phyloP scores from a whole-genome alignment of 2,888 invertebrate genomes.

The Epirrhoe alternata region DNA sequence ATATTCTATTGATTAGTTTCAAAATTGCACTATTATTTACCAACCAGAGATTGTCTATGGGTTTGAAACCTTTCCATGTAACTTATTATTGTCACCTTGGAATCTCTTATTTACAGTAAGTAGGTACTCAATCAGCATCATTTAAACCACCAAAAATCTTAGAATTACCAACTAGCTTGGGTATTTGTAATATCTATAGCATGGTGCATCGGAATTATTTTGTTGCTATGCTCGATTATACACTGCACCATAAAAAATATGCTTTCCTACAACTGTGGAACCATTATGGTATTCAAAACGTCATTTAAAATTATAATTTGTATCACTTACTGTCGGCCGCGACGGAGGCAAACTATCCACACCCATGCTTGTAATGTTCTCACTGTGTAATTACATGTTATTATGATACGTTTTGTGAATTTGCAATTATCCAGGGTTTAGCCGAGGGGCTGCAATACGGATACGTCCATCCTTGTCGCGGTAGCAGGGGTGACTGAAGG shows the following conservation, averaged over 20 bases:
- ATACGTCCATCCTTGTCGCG: conserved; percentile 59
- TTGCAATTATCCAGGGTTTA: conserved; percentile 48
- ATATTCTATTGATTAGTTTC: too few species aligned
- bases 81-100: too few species aligned
- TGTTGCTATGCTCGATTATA: conserved; percentile 1
- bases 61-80: too few species aligned
- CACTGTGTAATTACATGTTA: conserved; percentile 52
- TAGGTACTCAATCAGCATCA: neutral
- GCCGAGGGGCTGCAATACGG: conserved; percentile 60
- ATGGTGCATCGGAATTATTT: conserved; percentile 19
- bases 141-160: too few species aligned
- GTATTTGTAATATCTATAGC: too few species aligned
- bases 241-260: neutral
- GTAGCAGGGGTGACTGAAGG: conserved; percentile 51
- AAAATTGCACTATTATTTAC: too few species aligned
- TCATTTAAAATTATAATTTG: neutral
- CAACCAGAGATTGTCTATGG: too few species aligned
- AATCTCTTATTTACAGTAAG: too few species aligned
- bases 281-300: neutral
- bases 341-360: conserved; percentile 71
- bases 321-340: conserved; percentile 61
- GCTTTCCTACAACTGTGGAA: neutral
- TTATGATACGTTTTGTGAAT: conserved; percentile 45
- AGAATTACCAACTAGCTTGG: too few species aligned
- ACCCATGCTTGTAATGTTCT: conserved; percentile 61